phyloP scores from a whole-genome alignment of 2,797 vertebrate genomes.

The Myripristis jacobus region DNA sequence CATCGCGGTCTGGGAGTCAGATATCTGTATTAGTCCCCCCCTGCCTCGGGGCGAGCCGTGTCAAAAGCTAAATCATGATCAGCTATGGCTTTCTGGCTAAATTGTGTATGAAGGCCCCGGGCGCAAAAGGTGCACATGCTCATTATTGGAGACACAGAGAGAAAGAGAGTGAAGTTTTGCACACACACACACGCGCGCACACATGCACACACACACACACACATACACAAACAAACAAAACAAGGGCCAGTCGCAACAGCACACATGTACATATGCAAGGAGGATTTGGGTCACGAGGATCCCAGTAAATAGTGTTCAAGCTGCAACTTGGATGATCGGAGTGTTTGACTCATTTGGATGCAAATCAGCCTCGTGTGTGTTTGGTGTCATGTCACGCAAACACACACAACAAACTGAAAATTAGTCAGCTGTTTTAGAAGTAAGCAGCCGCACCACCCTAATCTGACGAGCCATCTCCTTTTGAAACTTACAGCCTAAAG shows the following conservation, averaged over 20 bases:
- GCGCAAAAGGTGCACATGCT: conserved; percentile 99
- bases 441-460: conserved; percentile 5
- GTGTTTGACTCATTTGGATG: conserved; percentile 38
- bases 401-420: background rate
- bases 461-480: conserved; percentile 6
- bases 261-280: conserved; percentile 55
- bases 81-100: conserved; percentile 99
- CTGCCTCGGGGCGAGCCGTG: conserved; percentile 96
- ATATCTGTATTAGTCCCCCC: conserved; percentile 99
- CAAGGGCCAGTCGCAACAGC: conserved; percentile 76
- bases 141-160: conserved; percentile 98
- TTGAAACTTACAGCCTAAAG: background rate
- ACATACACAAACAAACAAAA: conserved; percentile 67
- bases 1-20: conserved; percentile 97
- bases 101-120: conserved; percentile 99
- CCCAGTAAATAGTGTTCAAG: conserved; percentile 38
- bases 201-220: background rate
- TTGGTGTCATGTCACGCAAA: conserved; percentile 14
- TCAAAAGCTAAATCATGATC: conserved; percentile 99
- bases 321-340: conserved; percentile 9
- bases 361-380: conserved; percentile 27
- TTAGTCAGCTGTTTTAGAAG: background rate
- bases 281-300: conserved; percentile 56
- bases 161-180: conserved; percentile 79
- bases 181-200: conserved; percentile 41